Conservation (phyloP, 2,113 vertebrate genomes). For the Heterocephalus glaber region DNA sequence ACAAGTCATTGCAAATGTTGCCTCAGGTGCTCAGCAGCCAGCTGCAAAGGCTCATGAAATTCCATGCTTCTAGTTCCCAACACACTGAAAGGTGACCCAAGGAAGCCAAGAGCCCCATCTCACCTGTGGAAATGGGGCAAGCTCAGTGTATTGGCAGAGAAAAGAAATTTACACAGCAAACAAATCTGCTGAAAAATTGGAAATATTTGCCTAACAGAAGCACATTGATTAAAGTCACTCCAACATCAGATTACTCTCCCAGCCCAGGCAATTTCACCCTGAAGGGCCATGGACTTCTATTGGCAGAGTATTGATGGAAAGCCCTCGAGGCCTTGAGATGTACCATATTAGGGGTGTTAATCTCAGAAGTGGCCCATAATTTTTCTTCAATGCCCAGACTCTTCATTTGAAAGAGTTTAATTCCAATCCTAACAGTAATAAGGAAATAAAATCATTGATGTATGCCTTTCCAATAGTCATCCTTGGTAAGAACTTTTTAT, state of each 20-base stretch:
- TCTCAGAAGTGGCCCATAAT: slow-evolving; percentile 65
- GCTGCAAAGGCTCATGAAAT: slow-evolving; percentile 66
- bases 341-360: slow-evolving; percentile 70
- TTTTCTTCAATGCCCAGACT: not conserved
- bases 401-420: slow-evolving; percentile 50
- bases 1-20: accelerated
- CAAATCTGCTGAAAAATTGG: slow-evolving; percentile 75
- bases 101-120: slow-evolving; percentile 44
- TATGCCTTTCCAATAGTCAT: slow-evolving; percentile 61
- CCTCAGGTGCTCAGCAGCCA: slow-evolving; percentile 67
- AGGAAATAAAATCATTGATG: slow-evolving; percentile 42
- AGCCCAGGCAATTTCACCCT: slow-evolving; percentile 49
- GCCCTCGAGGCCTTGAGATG: not conserved
- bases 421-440: slow-evolving; percentile 54
- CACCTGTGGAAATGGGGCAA: slow-evolving; percentile 71
- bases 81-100: not conserved
- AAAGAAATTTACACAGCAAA: slow-evolving; percentile 63
- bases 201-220: slow-evolving; percentile 75
- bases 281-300: slow-evolving; percentile 55
- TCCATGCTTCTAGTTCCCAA: slow-evolving; percentile 58
- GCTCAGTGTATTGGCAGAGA: slow-evolving; percentile 65
- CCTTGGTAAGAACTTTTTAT: slow-evolving; percentile 21
- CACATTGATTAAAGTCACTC: slow-evolving; percentile 66
- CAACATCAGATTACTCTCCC: slow-evolving; percentile 74
- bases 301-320: slow-evolving; percentile 74